phyloP scores from a whole-genome alignment of 2,113 vertebrate species.

The Lycocorax pyrrhopterus region DNA sequence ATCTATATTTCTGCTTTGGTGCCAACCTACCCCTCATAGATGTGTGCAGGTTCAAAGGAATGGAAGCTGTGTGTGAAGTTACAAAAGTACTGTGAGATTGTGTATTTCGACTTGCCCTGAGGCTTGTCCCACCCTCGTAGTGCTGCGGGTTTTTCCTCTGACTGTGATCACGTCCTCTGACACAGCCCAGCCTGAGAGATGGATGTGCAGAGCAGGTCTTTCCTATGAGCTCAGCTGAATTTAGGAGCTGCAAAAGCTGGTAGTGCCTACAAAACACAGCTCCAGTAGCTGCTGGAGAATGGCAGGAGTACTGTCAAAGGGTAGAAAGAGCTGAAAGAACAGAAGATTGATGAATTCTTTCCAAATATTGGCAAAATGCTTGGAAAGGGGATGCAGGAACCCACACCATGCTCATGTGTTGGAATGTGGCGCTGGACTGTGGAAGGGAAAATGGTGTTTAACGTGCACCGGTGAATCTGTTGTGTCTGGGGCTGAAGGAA shows the following conservation, averaged over 20 bases:
- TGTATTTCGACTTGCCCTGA: not conserved
- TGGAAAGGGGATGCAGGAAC: not conserved
- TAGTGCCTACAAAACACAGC: not conserved
- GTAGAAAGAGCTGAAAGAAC: not conserved
- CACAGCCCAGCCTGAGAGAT: not conserved
- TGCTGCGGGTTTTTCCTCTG: not conserved
- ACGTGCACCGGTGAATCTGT: fast-evolving
- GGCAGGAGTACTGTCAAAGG: not conserved
- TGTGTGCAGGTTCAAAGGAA: not conserved
- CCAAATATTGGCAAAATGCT: not conserved
- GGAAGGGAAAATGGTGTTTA: not conserved
- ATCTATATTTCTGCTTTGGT: not conserved
- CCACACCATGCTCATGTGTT: fast-evolving
- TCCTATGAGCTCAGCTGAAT: not conserved
- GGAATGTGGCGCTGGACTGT: not conserved
- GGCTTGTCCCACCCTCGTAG: not conserved
- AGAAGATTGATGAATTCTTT: not conserved
- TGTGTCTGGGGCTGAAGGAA: not conserved
- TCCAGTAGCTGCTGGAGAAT: not conserved
- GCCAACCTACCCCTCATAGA: fast-evolving
- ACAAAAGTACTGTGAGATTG: not conserved
- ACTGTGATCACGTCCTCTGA: fast-evolving
- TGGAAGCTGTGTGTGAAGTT: not conserved
- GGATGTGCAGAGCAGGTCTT: not conserved
- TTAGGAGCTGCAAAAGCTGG: not conserved